Conservation (phyloP, 2,113 vertebrate genomes). For the Trematocara macrostoma region DNA sequence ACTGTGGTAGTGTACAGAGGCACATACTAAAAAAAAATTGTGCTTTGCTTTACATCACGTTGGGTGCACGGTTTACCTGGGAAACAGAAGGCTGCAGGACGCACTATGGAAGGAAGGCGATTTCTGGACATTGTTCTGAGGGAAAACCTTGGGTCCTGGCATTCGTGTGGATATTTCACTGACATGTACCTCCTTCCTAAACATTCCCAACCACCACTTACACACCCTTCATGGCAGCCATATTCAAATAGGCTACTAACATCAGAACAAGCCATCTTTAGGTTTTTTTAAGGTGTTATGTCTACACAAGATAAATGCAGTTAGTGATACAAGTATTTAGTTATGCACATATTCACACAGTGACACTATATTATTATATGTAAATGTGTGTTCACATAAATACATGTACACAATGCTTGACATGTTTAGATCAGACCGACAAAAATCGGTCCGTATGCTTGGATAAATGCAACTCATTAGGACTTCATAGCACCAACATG, state of each 20-base stretch:
- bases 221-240: fast-evolving
- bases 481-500: background rate
- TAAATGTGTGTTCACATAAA: background rate
- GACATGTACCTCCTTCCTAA: background rate
- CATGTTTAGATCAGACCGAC: background rate
- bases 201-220: background rate
- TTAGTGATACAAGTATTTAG: background rate
- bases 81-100: background rate
- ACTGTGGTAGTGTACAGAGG: background rate
- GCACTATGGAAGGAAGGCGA: background rate
- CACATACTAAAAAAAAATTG: background rate
- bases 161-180: background rate
- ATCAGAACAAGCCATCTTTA: background rate
- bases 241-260: background rate
- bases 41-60: background rate
- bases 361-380: background rate
- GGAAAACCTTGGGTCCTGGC: background rate
- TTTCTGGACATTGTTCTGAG: background rate
- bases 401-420: background rate
- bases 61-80: fast-evolving
- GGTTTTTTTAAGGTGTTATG: background rate
- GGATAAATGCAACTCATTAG: conserved; percentile 42
- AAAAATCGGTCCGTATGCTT: background rate
- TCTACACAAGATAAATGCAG: background rate
- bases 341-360: background rate